Evolutionary conservation across 2,888 invertebrate genomes (phyloP), one percentile per base, ranked within the genome.

Genomic region (Pollenia angustigena): DNA sequence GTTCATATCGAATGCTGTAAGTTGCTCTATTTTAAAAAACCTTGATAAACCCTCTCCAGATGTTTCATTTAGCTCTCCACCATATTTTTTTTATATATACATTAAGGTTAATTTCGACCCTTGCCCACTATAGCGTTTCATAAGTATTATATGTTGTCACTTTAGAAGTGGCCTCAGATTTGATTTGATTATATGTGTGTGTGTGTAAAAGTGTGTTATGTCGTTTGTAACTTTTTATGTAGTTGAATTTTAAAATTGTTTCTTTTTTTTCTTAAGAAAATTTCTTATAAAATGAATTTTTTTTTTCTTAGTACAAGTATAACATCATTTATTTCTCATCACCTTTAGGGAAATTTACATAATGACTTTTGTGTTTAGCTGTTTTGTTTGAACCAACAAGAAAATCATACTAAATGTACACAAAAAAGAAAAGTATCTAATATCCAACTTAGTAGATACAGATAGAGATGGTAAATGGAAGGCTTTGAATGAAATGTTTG

Each of bases 281-380:
- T 18, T 40, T 60, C 7, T 50, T 68, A 32, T 85, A 32, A 6
- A 32, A 32, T 60, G n/a, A 9, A 11, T 48, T 56, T 44, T 48
- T 42, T 8, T 54, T 1, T 44, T 18, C 16, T 42, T 12, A 40
- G n/a, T 66, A 48, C n/a, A 46, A 4, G 9, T 14, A 42, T 78
- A 83, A 71, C 75, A 83, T 86, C 76, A 83, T 86, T 83, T 86
- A 83, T 86, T 76, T 86, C 80, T 71, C 86, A 83, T 86, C 83
- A 86, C 83, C 83, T 83, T 83, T 54, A 83, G 76, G 83, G 80
- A 60, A 86, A 86, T 86, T 83, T 86, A 81, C 83, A 86, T 86
- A 86, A 86, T 83, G 86, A 86, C 82, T 83, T 86, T 86, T 80
- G 71, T 71, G 83, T 71, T 83, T 71, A 76, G 80, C 42, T 50